Base-by-base conservation (phyloP, 1,140 invertebrate species). In the Philotrypesis tridentata region DNA sequence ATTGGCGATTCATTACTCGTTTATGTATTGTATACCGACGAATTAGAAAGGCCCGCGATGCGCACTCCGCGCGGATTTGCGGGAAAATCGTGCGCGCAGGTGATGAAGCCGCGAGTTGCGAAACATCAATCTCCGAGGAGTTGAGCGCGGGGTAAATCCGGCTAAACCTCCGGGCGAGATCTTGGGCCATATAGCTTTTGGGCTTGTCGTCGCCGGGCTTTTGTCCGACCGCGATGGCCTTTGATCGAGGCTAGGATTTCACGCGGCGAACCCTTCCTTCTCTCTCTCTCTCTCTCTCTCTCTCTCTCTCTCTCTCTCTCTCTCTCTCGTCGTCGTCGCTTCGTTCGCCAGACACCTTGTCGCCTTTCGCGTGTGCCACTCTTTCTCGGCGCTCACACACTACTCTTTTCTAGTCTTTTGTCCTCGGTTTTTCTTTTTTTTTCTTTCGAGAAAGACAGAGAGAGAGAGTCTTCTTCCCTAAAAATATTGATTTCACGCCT, bases 401-500 rank as follows among this genome's bases (percentile, higher is more conserved):
- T 12, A 43, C 23, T 29, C 74, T 37, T 27, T 43, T n/a, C 27
- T 9, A 27, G 9, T 70, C 29, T 70, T 55, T 79, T 40, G 48
- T 23, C 71, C 55, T 77, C 65, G 21, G n/a, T 21, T 21, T n/a
- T 78, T 67, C 33, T 17, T 33, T 68, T 21, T 43, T 48, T 75
- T 8, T 31, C 48, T 76, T 72, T 55, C 31, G 23, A 68, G 78
- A 81, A 23, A n/a, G n/a, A n/a, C n/a, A n/a, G n/a, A n/a, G n/a
- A n/a, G n/a, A n/a, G n/a, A n/a, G n/a, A n/a, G n/a, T n/a, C n/a
- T n/a, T n/a, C n/a, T n/a, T 37, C 29, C 27, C 72, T 61, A 48
- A 74, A 80, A 80, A 80, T 80, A 80, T 80, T 80, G 79, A 80
- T 80, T 80, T 80, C 79, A 80, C 79, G 78, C 68, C 14, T 17